Base-by-base conservation (phyloP, 2,113 vertebrate species). In the Pardalotus punctatus region DNA sequence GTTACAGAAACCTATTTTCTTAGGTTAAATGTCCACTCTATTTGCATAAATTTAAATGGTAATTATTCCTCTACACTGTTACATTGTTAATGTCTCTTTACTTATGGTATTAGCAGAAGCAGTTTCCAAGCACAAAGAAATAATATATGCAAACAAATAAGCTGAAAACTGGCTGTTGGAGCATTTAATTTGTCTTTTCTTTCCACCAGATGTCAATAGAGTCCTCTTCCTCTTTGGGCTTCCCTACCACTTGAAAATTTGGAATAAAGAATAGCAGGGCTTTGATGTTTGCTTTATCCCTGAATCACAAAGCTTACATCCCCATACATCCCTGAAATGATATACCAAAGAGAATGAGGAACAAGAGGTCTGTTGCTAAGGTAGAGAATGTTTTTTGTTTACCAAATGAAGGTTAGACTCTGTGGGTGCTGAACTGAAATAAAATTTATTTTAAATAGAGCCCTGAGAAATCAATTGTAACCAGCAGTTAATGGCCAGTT, bases 381-480 rank as follows among this genome's bases (percentile, higher is more conserved):
- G 47, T 74, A 95, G 28, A 95, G 43, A 93, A 62, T 94, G 24
- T 58, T 86, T 96, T 92, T 96, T 98, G 81, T 97, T 98, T 98
- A 97, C 90, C 3, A 21, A 93, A 94, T 91, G 73, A 90, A 90
- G 95, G 97, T 97, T 96, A 96, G 86, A 40, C 96, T 97, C 96
- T 76, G 91, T 95, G 90, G 96, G 84, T 95, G 74, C 58, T 95
- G 96, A 97, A 96, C 25, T 95, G 84, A 97, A 98, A 97, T 97
- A 93, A 98, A 98, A 98, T 95, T 97, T 98, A 57, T 97, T 93
- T 96, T 98, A 97, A 98, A 97, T 91, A 96, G 36, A 71, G 57
- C 70, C 82, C 90, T 87, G 96, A 97, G 96, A 98, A 98, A 98
- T 98, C 96, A 97, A 88, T 98, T 97, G 93, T 91, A 97, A 97